Evolutionary conservation across 30 jellyfish, hydroid and myxozoan species (phyloP), one percentile per base, ranked within the genome.

Genomic region (Aurelia coerulea): DNA sequence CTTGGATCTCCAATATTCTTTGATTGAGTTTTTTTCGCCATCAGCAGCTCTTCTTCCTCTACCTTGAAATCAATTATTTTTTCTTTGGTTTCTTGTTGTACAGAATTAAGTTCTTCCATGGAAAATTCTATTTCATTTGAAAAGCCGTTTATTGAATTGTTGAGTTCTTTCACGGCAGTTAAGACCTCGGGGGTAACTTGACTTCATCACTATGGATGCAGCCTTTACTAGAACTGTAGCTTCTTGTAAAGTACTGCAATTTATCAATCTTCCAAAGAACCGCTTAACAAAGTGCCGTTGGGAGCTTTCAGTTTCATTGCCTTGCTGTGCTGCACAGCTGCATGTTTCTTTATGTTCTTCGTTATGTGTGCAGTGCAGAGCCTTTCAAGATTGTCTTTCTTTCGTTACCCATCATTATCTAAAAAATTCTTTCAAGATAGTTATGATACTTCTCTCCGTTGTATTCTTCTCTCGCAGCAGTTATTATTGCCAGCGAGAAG

Each of bases 291-390:
- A 42, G 53, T 42, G 53, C 12, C 11, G 69, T 13, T 60, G 29
- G 29, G 34, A 60, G 29, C 29, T 60, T 60, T 23, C 69, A 17
- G 1, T 60, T 4, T 17, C 34, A 60, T 16, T 60, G 53, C 53
- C 53, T 23, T 23, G 29, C 29, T 23, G 29, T 60, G 10, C 34
- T 60, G 29, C 11, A 23, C 33, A 16, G 8, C 69, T 60, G 69
- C 69, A 60, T 60, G 69, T 60, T 60, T 60, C 34, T 60, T 60
- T 2, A 13, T 10, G 11, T 60, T 60, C 34, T 60, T 60, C 69
- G 11, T 23, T 23, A 60, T 60, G 34, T 60, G 69, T 13, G 69
- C 69, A 60, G 69, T 60, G 69, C 69, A 60, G 9, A 42, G 69
- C 34, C 34, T 60, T 60, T 60, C 33, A 17, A 60, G 34, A 60